Percentiles rank a stretch among this genome's conserved stretches.
Conservation (phyloP, 2,113 vertebrate genomes). For the Labeo catla region DNA sequence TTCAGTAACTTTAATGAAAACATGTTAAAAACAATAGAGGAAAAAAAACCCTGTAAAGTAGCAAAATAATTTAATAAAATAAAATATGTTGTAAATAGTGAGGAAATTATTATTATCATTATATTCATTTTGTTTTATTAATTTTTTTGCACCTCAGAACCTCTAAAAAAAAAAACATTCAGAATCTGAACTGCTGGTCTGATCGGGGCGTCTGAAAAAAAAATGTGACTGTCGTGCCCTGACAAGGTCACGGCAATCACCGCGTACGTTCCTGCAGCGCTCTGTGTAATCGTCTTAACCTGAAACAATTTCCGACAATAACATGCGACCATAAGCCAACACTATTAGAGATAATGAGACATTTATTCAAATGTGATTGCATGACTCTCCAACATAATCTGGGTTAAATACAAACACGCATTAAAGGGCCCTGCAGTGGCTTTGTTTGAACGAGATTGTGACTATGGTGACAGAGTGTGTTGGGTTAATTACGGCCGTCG, state of each 20-base stretch:
- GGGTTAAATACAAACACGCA: slow-evolving; percentile 35
- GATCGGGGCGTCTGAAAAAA: neutral
- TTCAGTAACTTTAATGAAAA: neutral
- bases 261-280: neutral
- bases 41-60: too few species aligned
- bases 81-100: too few species aligned
- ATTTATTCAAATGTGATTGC: slow-evolving; percentile 55
- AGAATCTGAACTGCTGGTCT: neutral
- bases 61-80: too few species aligned
- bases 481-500: slow-evolving; percentile 48
- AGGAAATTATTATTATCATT: too few species aligned
- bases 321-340: slow-evolving; percentile 40
- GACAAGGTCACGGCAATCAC: slow-evolving; percentile 43
- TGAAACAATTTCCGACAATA: slow-evolving; percentile 40
- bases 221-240: neutral
- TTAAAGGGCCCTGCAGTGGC: slow-evolving; percentile 29
- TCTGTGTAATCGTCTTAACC: slow-evolving; percentile 38
- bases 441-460: slow-evolving; percentile 30
- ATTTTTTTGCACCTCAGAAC: too few species aligned
- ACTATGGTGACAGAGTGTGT: slow-evolving; percentile 21
- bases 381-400: slow-evolving; percentile 44
- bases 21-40: neutral
- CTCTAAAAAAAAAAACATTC: neutral
- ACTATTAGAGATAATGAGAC: slow-evolving; percentile 48
- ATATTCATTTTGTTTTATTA: too few species aligned